Evolutionary conservation across 2,113 vertebrate species (phyloP).

Genomic region (Orientallactaga bullata): DNA sequence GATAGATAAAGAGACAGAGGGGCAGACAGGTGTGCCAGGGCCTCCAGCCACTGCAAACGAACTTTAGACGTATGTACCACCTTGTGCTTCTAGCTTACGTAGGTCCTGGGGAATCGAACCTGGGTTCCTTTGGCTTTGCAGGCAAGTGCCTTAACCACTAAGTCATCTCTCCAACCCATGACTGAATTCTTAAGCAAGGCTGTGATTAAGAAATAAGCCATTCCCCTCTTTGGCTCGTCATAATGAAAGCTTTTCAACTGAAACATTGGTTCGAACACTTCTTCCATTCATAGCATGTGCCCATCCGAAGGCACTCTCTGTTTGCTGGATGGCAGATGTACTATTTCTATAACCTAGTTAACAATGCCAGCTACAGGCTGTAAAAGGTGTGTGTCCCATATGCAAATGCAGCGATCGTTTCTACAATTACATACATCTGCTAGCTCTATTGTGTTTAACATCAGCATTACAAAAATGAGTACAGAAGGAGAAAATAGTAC

Average conservation of each 20-base stretch:
- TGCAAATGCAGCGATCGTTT: slow-evolving; percentile 86
- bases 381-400: slow-evolving; percentile 87
- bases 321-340: slow-evolving; percentile 78
- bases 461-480: slow-evolving; percentile 73
- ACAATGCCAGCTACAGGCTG: slow-evolving; percentile 85
- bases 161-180: no score
- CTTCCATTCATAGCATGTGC: slow-evolving; percentile 84
- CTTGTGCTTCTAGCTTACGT: no score
- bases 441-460: slow-evolving; percentile 83
- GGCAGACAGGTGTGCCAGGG: no score
- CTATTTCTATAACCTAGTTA: slow-evolving; percentile 86
- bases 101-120: no score
- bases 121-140: no score
- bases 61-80: no score
- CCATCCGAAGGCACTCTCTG: slow-evolving; percentile 82
- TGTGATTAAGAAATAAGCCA: slow-evolving; percentile 77
- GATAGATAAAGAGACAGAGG: no score
- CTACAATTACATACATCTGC: slow-evolving; percentile 83
- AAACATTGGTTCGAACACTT: slow-evolving; percentile 81
- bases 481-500: slow-evolving; percentile 71
- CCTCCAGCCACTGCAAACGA: no score
- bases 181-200: slow-evolving; percentile 35
- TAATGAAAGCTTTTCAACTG: slow-evolving; percentile 82
- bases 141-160: no score
- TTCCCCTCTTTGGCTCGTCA: slow-evolving; percentile 78